phyloP scores from a whole-genome alignment of 2,113 vertebrate species.

The Sialia sialis region DNA sequence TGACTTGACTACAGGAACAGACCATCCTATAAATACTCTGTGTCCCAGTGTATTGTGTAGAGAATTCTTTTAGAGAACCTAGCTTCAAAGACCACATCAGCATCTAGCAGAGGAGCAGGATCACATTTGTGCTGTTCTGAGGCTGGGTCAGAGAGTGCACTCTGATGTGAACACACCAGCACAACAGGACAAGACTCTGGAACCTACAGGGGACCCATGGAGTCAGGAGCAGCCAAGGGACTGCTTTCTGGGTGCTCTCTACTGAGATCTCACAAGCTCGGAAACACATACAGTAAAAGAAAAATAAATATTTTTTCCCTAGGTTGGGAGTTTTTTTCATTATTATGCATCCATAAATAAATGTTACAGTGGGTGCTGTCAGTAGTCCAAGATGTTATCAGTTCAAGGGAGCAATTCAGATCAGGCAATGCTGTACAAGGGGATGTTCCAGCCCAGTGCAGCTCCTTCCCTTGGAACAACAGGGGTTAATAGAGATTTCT shows the following conservation, averaged over 20 bases:
- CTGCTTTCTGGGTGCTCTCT: background rate
- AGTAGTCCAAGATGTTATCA: background rate
- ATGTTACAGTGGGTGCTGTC: background rate
- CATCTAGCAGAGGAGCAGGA: background rate
- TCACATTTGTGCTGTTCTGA: fast-evolving
- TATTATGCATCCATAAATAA: background rate
- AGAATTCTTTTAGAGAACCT: background rate
- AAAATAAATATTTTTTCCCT: background rate
- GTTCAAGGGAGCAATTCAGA: background rate
- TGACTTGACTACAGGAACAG: background rate
- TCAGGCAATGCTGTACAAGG: background rate
- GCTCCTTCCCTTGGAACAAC: background rate
- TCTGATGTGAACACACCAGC: background rate
- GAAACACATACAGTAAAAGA: background rate
- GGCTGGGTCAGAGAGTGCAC: background rate
- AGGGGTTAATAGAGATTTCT: background rate
- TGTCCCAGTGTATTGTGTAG: background rate
- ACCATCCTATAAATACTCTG: background rate
- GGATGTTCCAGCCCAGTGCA: background rate
- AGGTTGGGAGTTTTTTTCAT: background rate
- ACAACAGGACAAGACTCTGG: background rate
- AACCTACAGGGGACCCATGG: background rate
- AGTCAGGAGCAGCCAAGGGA: background rate
- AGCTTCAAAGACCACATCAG: background rate
- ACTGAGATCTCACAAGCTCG: background rate